These are phyloP conservation scores for Micrasema longulum DNA, from an alignment of 1,140 invertebrate genomes.

Conservation along the genomic window DNA sequence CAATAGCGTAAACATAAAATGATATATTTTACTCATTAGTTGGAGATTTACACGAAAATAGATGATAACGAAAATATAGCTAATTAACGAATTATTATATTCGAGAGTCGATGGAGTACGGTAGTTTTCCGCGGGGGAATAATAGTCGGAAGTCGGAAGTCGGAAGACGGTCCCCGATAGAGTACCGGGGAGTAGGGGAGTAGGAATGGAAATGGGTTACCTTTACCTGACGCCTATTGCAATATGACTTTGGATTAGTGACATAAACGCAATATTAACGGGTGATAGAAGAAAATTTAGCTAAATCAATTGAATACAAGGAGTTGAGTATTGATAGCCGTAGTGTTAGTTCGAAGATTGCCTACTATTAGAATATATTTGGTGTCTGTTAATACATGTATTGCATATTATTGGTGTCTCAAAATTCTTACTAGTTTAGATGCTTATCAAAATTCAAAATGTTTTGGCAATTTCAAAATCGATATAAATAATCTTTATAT, in stretches of 20 bases:
- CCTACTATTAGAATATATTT: constrained; percentile 52
- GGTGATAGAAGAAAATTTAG: constrained; percentile 53
- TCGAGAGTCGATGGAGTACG: not conserved
- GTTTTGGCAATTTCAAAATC: constrained; percentile 47
- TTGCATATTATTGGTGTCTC: constrained; percentile 52
- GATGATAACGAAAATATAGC: not conserved
- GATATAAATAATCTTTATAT: constrained; percentile 46
- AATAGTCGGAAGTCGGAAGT: not conserved
- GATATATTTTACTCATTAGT: constrained; percentile 18
- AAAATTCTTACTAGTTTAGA: constrained; percentile 54
- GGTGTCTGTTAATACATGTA: constrained; percentile 53
- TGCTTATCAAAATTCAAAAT: constrained; percentile 51
- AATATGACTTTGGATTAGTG: constrained; percentile 56
- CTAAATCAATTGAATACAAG: constrained; percentile 47
- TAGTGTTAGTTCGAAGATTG: constrained; percentile 48
- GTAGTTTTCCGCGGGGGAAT: not conserved
- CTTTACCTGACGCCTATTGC: constrained; percentile 41
- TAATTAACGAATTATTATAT: not conserved
- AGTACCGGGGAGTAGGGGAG: not conserved
- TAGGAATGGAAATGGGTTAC: too few relatives aligned
- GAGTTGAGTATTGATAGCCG: constrained; percentile 41
- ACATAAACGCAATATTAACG: constrained; percentile 56
- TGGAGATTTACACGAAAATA: constrained; percentile 7
- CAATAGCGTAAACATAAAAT: constrained; percentile 50
- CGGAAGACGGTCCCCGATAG: not conserved